A percentile compares a stretch with the other conserved stretches of the same genome.
These are phyloP conservation scores for Mus pahari DNA, from an alignment of 2,113 vertebrate genomes.

Conservation along the genomic window DNA sequence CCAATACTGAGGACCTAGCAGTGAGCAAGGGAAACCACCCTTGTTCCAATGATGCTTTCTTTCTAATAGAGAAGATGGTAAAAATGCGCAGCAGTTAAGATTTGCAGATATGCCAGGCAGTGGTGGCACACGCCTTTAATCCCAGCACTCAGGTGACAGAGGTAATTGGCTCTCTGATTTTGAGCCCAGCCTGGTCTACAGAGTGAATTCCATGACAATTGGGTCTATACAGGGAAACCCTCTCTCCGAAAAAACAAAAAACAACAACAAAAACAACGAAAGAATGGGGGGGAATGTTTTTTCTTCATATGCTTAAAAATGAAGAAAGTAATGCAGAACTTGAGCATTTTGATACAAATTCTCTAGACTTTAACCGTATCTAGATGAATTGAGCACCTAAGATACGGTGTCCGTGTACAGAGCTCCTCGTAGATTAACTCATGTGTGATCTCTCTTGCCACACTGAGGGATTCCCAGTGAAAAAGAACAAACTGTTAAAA, in stretches of 20 bases:
- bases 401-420: fast-evolving
- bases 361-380: not conserved
- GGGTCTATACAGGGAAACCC: no score
- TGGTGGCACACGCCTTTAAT: not conserved
- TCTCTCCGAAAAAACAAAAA: not conserved
- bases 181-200: not conserved
- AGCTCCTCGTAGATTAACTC: not conserved
- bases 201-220: no score
- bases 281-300: not conserved
- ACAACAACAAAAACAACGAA: no score
- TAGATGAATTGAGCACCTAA: not conserved
- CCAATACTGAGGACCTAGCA: not conserved
- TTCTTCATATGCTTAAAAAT: not conserved
- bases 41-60: not conserved
- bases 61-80: not conserved
- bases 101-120: not conserved
- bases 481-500: not conserved
- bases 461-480: not conserved
- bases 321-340: not conserved
- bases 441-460: not conserved
- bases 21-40: not conserved
- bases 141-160: not conserved
- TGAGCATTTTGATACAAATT: not conserved
- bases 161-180: not conserved
- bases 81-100: not conserved